A percentile compares a stretch with the other conserved stretches of the same genome.
Conservation (phyloP, 2,797 vertebrate species). For the Anguilla megastoma region DNA sequence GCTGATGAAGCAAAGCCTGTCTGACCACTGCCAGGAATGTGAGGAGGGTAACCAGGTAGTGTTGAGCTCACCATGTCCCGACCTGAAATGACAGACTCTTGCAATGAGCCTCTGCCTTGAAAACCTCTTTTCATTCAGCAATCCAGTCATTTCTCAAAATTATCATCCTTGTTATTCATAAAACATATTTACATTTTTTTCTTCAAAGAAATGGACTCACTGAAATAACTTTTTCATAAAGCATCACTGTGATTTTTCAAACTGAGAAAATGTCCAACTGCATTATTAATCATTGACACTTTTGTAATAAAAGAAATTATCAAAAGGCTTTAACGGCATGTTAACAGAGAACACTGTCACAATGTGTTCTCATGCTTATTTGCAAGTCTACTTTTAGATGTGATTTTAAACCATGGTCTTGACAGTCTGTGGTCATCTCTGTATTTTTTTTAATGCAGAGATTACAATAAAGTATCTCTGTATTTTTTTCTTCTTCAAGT, state of each 20-base stretch:
- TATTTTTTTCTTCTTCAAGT: no score
- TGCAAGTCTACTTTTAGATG: no score
- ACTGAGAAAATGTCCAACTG: neutral
- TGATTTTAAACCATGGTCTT: no score
- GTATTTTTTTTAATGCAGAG: no score
- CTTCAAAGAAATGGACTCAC: neutral
- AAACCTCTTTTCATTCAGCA: neutral
- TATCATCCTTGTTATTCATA: neutral
- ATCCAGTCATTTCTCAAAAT: neutral
- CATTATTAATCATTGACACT: no score
- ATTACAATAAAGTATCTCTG: no score
- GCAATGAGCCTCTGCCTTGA: neutral
- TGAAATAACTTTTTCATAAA: neutral
- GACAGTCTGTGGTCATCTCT: no score
- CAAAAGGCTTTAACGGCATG: no score
- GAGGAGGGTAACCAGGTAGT: slow-evolving; percentile 88
- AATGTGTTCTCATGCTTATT: no score
- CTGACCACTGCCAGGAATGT: slow-evolving; percentile 83
- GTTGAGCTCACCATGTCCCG: slow-evolving; percentile 89
- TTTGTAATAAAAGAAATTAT: no score
- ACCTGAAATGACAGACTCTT: slow-evolving; percentile 63
- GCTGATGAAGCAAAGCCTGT: slow-evolving; percentile 82
- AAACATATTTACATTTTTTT: neutral
- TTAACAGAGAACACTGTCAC: no score
- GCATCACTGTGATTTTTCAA: neutral